Evolutionary conservation across 2,113 vertebrate species (phyloP).

Genomic region (Machaerirhynchus nigripectus): DNA sequence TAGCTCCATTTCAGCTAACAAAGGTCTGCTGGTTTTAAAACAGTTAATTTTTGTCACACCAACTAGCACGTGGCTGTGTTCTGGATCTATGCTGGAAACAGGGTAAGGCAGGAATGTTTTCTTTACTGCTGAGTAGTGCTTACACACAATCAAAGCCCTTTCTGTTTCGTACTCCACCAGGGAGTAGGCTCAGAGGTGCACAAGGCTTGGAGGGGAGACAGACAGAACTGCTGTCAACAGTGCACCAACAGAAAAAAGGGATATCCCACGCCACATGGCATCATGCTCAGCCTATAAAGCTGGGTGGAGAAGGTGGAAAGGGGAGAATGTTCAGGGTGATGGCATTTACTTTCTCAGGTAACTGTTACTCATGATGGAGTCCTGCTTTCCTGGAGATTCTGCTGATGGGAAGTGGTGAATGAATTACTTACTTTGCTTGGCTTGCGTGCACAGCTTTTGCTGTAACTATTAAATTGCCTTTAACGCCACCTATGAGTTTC

Average conservation of each 20-base stretch:
- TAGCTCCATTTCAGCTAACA: neutral
- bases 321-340: neutral
- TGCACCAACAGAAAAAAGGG: neutral
- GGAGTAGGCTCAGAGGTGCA: accelerated
- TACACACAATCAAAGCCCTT: neutral
- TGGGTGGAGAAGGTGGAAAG: neutral
- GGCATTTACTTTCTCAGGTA: neutral
- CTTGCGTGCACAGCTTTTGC: neutral
- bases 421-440: neutral
- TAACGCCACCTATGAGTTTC: accelerated
- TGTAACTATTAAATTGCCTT: neutral
- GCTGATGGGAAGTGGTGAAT: neutral
- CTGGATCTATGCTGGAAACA: neutral
- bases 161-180: neutral
- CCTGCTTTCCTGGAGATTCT: neutral
- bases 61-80: neutral
- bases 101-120: neutral
- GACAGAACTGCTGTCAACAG: neutral
- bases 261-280: neutral
- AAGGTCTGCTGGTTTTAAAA: neutral
- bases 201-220: neutral
- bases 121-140: neutral
- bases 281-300: neutral
- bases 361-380: accelerated
- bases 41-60: neutral